Percentiles rank a stretch among this genome's conserved stretches.
Evolutionary conservation across 2,888 invertebrate genomes (phyloP).

Genomic region (Ceriagrion tenellum): DNA sequence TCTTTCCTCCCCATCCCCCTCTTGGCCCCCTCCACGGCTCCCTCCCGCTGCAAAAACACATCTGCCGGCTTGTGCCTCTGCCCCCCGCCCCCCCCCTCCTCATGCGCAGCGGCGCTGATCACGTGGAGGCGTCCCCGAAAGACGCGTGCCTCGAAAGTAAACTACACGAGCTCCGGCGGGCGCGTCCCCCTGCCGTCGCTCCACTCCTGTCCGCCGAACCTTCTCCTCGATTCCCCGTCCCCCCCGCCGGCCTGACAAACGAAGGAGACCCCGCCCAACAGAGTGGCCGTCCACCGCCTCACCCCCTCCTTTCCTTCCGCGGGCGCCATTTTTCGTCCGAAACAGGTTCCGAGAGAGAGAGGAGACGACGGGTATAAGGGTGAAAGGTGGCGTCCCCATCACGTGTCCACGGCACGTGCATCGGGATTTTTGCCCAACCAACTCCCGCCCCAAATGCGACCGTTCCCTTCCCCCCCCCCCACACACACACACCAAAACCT

Average conservation of each 20-base stretch:
- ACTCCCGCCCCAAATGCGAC: too few relatives aligned
- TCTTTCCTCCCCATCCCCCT: too few relatives aligned
- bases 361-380: neutral
- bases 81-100: too few relatives aligned
- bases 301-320: neutral
- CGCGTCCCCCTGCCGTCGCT: too few relatives aligned
- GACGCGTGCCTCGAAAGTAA: neutral
- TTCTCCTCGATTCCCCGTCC: neutral
- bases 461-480: neutral
- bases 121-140: neutral
- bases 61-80: too few relatives aligned
- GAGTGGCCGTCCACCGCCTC: neutral
- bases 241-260: neutral
- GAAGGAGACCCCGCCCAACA: neutral
- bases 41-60: too few relatives aligned
- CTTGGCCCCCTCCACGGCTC: too few relatives aligned
- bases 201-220: too few relatives aligned
- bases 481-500: too few relatives aligned
- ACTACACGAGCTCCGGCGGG: neutral
- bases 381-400: neutral
- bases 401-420: neutral
- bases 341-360: neutral
- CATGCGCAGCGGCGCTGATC: neutral
- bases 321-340: neutral
- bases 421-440: neutral